These are phyloP conservation scores for Drosophila nr. perissopoda DNA, from an alignment of 2,888 invertebrate genomes.

Conservation along the genomic window DNA sequence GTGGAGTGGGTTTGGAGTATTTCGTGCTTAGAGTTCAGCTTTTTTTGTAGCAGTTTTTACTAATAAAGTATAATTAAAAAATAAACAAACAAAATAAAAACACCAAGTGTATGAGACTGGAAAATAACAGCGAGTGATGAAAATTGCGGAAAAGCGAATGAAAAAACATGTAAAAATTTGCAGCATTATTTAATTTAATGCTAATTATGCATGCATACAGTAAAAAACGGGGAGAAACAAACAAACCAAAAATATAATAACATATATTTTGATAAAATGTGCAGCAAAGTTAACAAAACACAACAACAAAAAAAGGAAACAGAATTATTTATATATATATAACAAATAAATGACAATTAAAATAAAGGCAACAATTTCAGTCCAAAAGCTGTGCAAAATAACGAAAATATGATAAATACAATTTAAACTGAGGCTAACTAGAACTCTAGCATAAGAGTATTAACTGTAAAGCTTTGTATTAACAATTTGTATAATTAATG, in stretches of 20 bases:
- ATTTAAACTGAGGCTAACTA: constrained; percentile 13
- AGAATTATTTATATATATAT: not conserved
- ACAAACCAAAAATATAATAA: constrained; percentile 9
- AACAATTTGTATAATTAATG: constrained; percentile 21
- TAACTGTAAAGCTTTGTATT: constrained; percentile 33
- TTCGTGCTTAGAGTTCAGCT: constrained; percentile 8
- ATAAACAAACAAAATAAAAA: constrained; percentile 1
- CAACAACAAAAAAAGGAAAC: not conserved
- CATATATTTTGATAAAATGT: constrained; percentile 61
- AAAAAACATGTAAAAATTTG: constrained; percentile 32
- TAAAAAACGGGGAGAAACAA: not conserved
- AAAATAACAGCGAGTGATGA: constrained; percentile 26
- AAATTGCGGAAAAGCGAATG: constrained; percentile 7
- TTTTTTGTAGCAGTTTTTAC: constrained; percentile 1
- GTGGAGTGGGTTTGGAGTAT: not conserved
- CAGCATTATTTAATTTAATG: constrained; percentile 10
- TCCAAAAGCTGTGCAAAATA: constrained; percentile 16
- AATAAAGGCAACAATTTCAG: constrained; percentile 11
- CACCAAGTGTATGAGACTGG: constrained; percentile 62
- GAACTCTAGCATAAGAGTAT: constrained; percentile 2
- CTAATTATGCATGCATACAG: constrained; percentile 25
- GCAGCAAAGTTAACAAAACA: constrained; percentile 1
- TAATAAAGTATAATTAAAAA: constrained; percentile 13
- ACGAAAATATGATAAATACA: not conserved
- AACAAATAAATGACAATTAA: constrained; percentile 1